Evolutionary conservation across 2,888 invertebrate genomes (phyloP).

Genomic region (Cepaea hortensis): DNA sequence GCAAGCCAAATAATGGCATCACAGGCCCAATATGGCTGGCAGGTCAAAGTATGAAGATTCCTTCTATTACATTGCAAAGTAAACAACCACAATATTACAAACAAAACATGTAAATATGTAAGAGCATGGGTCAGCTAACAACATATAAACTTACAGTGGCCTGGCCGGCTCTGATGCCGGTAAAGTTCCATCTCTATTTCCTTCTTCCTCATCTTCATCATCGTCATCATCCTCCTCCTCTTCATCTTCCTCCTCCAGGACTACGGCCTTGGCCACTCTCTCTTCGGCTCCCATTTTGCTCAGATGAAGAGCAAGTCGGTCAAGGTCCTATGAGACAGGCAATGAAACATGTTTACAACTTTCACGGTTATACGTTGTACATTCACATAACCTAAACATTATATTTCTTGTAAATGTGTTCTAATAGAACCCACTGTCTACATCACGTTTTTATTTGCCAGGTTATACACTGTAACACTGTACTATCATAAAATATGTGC

Average conservation of each 20-base stretch:
- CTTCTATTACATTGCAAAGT: background rate
- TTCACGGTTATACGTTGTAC: no score
- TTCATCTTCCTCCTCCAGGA: conserved; percentile 63
- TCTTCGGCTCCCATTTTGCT: conserved; percentile 88
- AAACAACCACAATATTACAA: background rate
- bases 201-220: conserved; percentile 55
- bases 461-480: no score
- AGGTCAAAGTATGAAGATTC: no score
- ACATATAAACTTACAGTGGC: conserved; percentile 83
- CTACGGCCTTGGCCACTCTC: conserved; percentile 60
- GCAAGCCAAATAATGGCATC: no score
- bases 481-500: no score
- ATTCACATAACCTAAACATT: no score
- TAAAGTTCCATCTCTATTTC: conserved; percentile 87
- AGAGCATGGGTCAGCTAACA: no score
- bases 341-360: background rate
- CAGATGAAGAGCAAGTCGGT: conserved; percentile 95
- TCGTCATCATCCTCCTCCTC: conserved; percentile 70
- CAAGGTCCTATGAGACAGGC: conserved; percentile 86
- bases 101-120: background rate
- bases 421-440: no score
- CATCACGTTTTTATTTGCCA: no score
- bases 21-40: no score
- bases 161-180: conserved; percentile 97
- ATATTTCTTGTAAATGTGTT: no score